Base-by-base conservation (phyloP, 2,797 vertebrate genomes). In the Enteromius argenteus region DNA sequence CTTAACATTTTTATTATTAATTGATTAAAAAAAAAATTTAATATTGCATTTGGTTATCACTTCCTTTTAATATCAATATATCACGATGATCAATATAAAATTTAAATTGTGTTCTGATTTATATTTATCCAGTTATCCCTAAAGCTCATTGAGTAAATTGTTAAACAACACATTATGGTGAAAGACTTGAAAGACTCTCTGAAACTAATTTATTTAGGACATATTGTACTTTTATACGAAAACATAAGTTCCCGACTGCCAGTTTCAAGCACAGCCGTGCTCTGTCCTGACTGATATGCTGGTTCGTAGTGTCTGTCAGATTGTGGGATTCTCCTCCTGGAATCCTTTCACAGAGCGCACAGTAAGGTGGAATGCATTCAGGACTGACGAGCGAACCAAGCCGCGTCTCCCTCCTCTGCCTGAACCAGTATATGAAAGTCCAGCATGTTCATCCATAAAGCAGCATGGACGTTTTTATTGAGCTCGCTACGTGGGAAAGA, bases 381-480 rank as follows among this genome's bases (percentile, higher is more conserved):
- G 79, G 23, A 68, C 42, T 68, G 73, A 37, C 56, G 66, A 76
- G 42, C 21, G 67, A 80, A 79, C 79, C 83, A 84, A 80, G 62
- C 76, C 42, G 71, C 44, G 80, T 85, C 68, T 83, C 64, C 39
- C 74, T 83, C 56, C 69, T 72, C 66, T 71, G 66, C 32, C 74
- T 62, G 69, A 82, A 85, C 76, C 87, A 85, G 73, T 77, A 62
- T 84, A 83, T 87, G 84, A 90, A 85, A 79, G 80, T 87, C 81
- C 67, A 79, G 85, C 83, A 86, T 87, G 79, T 89, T 89, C 84
- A 88, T 83, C 87, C 79, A 85, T 85, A 87, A 91, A 90, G 85
- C 83, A 81, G 75, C 71, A 77, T 79, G 67, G 89, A 90, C 87
- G 6, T 88, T 90, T 91, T 91, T 90, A 90, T 89, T 87, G 86